phyloP scores from a whole-genome alignment of 1,140 invertebrate species.

The Megathymus violae region DNA sequence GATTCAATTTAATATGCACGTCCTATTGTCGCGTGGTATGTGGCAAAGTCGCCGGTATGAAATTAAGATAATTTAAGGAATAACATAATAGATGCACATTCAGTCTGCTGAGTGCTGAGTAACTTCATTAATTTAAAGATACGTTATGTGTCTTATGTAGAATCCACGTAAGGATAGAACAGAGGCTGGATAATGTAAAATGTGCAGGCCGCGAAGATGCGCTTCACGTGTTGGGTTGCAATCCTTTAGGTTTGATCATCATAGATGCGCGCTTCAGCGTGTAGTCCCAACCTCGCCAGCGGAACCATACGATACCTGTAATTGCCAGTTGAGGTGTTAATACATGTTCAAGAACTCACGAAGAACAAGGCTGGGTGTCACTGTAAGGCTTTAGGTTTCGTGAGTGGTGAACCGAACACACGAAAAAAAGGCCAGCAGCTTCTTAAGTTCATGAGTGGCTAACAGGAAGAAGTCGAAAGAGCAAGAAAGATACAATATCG shows the following conservation, averaged over 20 bases:
- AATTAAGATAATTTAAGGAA: no score
- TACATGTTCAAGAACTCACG: no score
- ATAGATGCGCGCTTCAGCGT: conserved; percentile 94
- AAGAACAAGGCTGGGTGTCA: no score
- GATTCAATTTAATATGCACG: conserved; percentile 43
- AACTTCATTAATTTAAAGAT: not conserved
- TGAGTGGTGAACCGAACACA: no score
- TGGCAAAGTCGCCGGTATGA: no score
- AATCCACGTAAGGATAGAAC: conserved; percentile 73
- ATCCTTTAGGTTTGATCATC: conserved; percentile 94
- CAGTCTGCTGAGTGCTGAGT: not conserved
- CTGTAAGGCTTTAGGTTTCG: no score
- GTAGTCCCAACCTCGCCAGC: conserved; percentile 97
- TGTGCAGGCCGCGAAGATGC: conserved; percentile 9
- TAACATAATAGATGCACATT: no score
- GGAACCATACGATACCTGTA: conserved; percentile 95
- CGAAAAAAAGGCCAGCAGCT: no score
- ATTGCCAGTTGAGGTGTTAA: not conserved
- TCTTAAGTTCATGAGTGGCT: no score
- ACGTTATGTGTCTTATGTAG: conserved; percentile 31
- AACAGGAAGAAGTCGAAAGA: no score
- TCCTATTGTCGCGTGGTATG: not conserved
- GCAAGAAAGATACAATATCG: no score
- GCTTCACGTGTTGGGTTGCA: conserved; percentile 83
- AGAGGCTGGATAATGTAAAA: conserved; percentile 56